Evolutionary conservation across 2,888 invertebrate species (phyloP).

Genomic region (Cephus pygmeus): DNA sequence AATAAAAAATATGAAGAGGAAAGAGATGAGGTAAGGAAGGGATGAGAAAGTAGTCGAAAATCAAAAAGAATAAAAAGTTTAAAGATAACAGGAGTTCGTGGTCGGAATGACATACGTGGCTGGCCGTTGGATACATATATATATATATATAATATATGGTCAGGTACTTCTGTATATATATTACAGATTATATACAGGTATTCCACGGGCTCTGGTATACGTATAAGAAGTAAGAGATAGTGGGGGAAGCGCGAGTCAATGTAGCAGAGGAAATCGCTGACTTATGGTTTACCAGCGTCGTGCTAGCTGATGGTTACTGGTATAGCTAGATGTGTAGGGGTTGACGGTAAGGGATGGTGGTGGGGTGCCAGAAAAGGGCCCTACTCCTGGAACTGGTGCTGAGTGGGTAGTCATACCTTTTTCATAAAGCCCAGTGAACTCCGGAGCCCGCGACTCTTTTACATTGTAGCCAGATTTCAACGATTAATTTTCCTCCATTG

Average conservation of each 20-base stretch:
- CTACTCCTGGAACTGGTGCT: too few species aligned
- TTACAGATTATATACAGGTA: too few species aligned
- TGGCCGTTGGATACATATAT: too few species aligned
- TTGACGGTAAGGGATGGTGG: too few species aligned
- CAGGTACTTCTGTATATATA: too few species aligned
- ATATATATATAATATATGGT: too few species aligned
- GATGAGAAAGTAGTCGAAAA: not conserved
- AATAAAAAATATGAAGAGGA: not conserved
- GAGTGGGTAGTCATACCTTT: conserved; percentile 56
- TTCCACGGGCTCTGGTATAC: too few species aligned
- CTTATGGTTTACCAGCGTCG: conserved; percentile 56
- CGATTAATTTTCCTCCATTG: conserved; percentile 64
- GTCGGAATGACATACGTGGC: conserved; percentile 58
- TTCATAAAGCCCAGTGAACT: conserved; percentile 54
- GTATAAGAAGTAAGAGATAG: not conserved
- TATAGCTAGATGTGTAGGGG: too few species aligned
- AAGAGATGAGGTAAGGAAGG: not conserved
- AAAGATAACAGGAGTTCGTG: not conserved
- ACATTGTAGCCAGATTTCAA: conserved; percentile 64
- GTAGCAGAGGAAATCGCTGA: conserved; percentile 65
- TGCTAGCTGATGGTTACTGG: not conserved
- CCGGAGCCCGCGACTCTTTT: conserved; percentile 58
- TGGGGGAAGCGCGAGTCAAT: conserved; percentile 51
- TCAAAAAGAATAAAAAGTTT: conserved; percentile 4
- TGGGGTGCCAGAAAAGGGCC: too few species aligned